Evolutionary conservation across 92 coral and sea anemone species (phyloP).

Genomic region (Actinernus sp.): DNA sequence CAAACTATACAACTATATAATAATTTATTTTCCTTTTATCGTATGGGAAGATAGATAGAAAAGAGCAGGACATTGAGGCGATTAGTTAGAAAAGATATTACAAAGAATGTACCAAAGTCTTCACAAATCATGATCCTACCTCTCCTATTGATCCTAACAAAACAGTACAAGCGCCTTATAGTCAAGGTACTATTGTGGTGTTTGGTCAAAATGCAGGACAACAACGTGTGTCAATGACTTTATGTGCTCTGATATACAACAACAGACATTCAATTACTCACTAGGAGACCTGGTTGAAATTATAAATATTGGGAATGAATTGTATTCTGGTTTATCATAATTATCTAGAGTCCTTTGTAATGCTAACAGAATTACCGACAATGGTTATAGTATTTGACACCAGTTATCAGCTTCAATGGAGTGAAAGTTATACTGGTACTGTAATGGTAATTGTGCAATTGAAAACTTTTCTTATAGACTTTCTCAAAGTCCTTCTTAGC

Average conservation of each 20-base stretch:
- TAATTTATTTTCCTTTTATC: too few species aligned
- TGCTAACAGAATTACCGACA: neutral
- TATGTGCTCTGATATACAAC: neutral
- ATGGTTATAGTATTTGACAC: neutral
- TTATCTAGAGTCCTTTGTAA: neutral
- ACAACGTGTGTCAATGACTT: conserved; percentile 46
- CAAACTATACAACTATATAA: too few species aligned
- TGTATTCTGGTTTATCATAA: neutral
- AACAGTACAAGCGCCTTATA: conserved; percentile 64
- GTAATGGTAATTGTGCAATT: too few species aligned
- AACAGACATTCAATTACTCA: neutral
- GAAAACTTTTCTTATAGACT: too few species aligned
- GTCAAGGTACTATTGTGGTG: conserved; percentile 61
- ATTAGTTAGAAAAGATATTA: too few species aligned
- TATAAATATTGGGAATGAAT: neutral
- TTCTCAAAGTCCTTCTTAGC: too few species aligned
- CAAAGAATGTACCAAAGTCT: too few species aligned
- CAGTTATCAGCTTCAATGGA: too few species aligned
- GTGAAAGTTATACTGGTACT: neutral
- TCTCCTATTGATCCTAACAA: conserved; percentile 36
- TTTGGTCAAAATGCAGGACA: conserved; percentile 74
- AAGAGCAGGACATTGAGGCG: too few species aligned
- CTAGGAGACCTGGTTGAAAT: neutral
- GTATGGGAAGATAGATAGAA: too few species aligned
- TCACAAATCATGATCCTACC: too few species aligned